phyloP scores from a whole-genome alignment of 2,888 invertebrate genomes.

The Lissonota sp. region DNA sequence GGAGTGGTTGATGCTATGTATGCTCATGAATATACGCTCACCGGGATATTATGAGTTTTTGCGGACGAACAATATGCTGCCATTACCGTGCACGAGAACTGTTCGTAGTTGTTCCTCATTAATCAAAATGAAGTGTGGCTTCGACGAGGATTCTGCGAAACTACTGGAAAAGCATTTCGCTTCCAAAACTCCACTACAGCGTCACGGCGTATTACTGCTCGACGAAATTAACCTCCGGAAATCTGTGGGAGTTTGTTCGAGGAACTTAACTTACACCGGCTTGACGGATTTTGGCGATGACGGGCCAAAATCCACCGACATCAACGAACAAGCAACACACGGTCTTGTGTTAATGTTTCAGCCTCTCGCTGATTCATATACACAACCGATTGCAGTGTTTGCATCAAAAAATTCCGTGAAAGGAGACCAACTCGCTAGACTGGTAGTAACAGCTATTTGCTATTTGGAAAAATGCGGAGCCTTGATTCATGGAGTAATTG shows the following conservation, averaged over 20 bases:
- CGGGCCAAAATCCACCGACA: no score
- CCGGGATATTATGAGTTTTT: constrained; percentile 65
- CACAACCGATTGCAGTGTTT: constrained; percentile 6
- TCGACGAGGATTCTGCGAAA: constrained; percentile 61
- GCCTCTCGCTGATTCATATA: constrained; percentile 10
- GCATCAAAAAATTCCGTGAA: constrained; percentile 8
- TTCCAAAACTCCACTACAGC: constrained; percentile 42
- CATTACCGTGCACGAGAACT: constrained; percentile 63
- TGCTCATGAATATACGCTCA: constrained; percentile 67
- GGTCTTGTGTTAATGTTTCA: neutral
- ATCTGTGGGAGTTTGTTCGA: no score
- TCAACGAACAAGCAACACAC: neutral
- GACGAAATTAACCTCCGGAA: no score
- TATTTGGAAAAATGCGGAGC: constrained; percentile 50
- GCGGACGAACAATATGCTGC: constrained; percentile 60
- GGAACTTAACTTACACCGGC: no score
- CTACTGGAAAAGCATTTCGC: constrained; percentile 54
- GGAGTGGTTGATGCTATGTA: constrained; percentile 64
- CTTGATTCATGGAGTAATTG: constrained; percentile 48
- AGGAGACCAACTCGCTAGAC: constrained; percentile 38
- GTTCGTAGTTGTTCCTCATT: constrained; percentile 60
- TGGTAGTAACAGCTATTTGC: constrained; percentile 28
- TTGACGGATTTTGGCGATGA: no score
- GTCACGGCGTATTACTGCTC: no score
- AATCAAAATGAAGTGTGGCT: constrained; percentile 58